These are phyloP conservation scores for Pherbina coryleti DNA, from an alignment of 2,888 invertebrate species.

Conservation along the genomic window DNA sequence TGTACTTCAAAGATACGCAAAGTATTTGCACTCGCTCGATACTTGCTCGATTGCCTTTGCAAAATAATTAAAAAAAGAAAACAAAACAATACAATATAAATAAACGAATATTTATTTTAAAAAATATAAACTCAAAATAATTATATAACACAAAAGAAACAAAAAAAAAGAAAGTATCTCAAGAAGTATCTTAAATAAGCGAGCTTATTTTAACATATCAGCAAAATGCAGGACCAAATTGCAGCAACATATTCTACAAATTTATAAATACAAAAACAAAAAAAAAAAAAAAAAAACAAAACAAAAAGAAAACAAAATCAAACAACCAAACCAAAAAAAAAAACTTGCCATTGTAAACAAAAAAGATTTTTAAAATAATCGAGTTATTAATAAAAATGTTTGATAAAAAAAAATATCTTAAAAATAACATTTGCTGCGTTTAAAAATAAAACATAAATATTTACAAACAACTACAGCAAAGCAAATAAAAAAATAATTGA, in stretches of 20 bases:
- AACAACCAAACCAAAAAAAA: neutral
- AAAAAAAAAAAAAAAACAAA: neutral
- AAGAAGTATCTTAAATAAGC: too few relatives aligned
- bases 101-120: neutral
- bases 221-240: neutral
- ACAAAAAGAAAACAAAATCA: neutral
- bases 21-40: constrained; percentile 1
- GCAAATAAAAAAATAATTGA: constrained; percentile 1
- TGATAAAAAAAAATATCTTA: neutral
- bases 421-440: constrained; percentile 20
- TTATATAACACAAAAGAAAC: too few relatives aligned
- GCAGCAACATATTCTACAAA: neutral
- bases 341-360: constrained; percentile 16
- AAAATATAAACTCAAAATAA: too few relatives aligned
- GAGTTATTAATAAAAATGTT: constrained; percentile 31
- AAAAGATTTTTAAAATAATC: constrained; percentile 10
- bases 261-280: neutral
- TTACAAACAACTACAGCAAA: constrained; percentile 1
- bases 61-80: neutral
- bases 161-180: too few relatives aligned
- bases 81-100: neutral
- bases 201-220: constrained; percentile 7
- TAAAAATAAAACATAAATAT: constrained; percentile 36
- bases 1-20: constrained; percentile 24
- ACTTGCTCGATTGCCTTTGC: neutral